Conservation (phyloP, 2,113 vertebrate species). For the Halichoerus grypus region DNA sequence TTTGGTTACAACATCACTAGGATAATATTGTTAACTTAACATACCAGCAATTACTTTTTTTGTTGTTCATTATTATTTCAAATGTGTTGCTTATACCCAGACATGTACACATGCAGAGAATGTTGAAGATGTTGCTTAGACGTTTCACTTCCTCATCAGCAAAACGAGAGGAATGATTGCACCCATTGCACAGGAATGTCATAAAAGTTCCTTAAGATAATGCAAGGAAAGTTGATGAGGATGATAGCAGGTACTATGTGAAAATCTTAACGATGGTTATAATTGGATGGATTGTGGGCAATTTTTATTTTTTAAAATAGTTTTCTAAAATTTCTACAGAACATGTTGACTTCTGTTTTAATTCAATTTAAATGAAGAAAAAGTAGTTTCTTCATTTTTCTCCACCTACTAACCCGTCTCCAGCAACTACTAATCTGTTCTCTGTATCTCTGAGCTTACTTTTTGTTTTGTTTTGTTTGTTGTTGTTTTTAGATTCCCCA, state of each 20-base stretch:
- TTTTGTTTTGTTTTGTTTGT: neutral
- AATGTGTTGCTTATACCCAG: neutral
- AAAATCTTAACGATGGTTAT: neutral
- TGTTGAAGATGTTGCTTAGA: neutral
- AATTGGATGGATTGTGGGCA: neutral
- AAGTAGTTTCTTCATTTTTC: neutral
- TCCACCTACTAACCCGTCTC: neutral
- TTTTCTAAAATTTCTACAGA: constrained; percentile 44
- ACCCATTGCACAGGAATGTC: neutral
- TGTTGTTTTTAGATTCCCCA: neutral
- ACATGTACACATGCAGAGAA: neutral
- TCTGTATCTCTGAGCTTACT: neutral
- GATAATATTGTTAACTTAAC: neutral
- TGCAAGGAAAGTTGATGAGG: neutral
- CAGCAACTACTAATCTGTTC: neutral
- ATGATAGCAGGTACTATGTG: neutral
- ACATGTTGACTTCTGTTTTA: constrained; percentile 10
- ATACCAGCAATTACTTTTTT: neutral
- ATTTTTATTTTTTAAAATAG: constrained; percentile 1
- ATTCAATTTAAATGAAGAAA: neutral
- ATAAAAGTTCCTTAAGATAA: neutral
- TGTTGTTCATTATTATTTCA: neutral
- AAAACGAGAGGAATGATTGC: neutral
- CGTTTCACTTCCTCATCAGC: neutral
- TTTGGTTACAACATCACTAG: neutral